These are phyloP conservation scores for Xestoiulus laeticollis DNA, from an alignment of 2,888 invertebrate genomes.

Conservation along the genomic window DNA sequence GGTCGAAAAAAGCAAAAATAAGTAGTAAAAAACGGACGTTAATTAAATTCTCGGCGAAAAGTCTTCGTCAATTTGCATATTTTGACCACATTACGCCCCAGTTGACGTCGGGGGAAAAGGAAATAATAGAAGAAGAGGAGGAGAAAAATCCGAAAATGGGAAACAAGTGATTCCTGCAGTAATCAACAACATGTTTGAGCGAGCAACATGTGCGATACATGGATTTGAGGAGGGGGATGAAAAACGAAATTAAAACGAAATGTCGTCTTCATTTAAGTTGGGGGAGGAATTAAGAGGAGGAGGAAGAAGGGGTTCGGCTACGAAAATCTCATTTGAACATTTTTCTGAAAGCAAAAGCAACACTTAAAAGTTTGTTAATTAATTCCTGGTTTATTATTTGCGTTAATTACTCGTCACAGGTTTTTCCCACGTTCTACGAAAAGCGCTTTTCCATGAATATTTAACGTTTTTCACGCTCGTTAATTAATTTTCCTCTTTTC, in stretches of 20 bases:
- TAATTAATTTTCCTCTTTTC: conserved; percentile 48
- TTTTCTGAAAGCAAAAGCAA: not conserved
- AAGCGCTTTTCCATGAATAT: conserved; percentile 49
- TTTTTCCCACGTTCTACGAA: not conserved
- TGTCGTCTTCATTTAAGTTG: conserved; percentile 9
- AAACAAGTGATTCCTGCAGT: conserved; percentile 5
- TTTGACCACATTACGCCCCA: not conserved
- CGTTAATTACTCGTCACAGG: conserved; percentile 50
- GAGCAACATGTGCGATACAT: conserved; percentile 10
- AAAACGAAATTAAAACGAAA: conserved; percentile 33
- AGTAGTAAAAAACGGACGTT: not conserved
- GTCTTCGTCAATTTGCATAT: not conserved
- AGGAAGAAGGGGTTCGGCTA: not conserved
- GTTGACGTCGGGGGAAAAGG: not conserved
- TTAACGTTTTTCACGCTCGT: conserved; percentile 50
- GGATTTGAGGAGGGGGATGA: not conserved
- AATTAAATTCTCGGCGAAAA: not conserved
- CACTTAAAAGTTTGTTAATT: conserved; percentile 50
- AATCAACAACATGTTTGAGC: conserved; percentile 35
- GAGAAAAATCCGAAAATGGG: not conserved
- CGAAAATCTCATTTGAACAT: conserved; percentile 1
- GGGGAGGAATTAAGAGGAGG: not conserved
- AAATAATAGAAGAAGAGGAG: not conserved
- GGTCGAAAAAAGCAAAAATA: too few relatives aligned
- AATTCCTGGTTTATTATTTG: conserved; percentile 51